Conservation (phyloP, 2,797 vertebrate genomes). For the Borostomias antarcticus region DNA sequence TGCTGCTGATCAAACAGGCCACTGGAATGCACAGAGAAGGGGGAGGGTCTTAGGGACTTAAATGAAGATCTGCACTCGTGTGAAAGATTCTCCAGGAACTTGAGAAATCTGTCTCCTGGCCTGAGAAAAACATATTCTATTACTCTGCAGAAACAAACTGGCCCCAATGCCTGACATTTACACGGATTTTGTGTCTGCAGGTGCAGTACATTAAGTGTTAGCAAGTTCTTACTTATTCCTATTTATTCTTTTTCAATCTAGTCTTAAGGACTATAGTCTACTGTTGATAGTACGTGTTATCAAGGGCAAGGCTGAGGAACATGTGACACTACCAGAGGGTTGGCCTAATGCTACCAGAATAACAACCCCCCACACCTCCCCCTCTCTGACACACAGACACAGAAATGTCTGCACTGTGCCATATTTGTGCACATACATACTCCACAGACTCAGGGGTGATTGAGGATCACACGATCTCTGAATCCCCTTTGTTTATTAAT, state of each 20-base stretch:
- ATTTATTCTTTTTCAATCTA: too few species aligned
- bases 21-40: conserved; percentile 5
- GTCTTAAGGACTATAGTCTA: conserved; percentile 3
- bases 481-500: background rate
- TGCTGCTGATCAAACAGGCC: background rate
- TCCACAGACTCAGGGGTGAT: background rate
- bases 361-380: conserved; percentile 38
- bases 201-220: too few species aligned
- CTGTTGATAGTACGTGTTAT: conserved; percentile 26
- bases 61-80: background rate
- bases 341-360: conserved; percentile 28
- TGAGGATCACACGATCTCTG: background rate
- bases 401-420: conserved; percentile 18
- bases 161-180: too few species aligned
- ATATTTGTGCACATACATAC: conserved; percentile 14
- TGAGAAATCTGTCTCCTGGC: conserved; percentile 28
- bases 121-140: conserved; percentile 1
- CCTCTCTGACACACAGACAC: conserved; percentile 36
- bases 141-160: background rate
- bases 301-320: conserved; percentile 3
- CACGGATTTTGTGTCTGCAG: too few species aligned
- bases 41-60: background rate
- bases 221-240: too few species aligned
- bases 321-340: conserved; percentile 33
- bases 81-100: conserved; percentile 22